phyloP scores from a whole-genome alignment of 2,113 vertebrate genomes.

The Silurus meridionalis region DNA sequence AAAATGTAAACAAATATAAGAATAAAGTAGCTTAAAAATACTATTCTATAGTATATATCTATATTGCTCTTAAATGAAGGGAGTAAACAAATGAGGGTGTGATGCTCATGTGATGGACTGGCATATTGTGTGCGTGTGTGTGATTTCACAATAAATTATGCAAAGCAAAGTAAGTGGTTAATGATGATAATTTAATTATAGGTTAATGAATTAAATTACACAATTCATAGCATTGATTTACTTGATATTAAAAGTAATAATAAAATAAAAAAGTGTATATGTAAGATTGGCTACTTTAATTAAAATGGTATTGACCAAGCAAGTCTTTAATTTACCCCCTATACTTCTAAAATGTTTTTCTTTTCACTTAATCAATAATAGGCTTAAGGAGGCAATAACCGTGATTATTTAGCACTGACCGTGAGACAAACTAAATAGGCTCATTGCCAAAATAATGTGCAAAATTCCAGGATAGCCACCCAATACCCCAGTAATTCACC shows the following conservation, averaged over 20 bases:
- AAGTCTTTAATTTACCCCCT: neutral
- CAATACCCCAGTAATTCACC: conserved; percentile 48
- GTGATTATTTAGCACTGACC: neutral
- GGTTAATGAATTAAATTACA: neutral
- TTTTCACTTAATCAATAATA: neutral
- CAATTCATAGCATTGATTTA: neutral
- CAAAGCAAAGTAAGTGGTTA: neutral
- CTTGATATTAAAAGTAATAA: neutral
- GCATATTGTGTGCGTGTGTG: neutral
- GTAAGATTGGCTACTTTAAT: neutral
- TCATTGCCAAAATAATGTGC: conserved; percentile 28
- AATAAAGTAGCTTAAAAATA: neutral
- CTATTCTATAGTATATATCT: no score
- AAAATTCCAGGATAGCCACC: conserved; percentile 36
- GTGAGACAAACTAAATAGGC: conserved; percentile 18
- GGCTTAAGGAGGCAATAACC: neutral
- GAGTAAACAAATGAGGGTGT: neutral
- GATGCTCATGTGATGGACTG: neutral
- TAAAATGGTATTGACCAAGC: neutral
- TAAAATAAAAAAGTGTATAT: neutral
- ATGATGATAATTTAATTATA: neutral
- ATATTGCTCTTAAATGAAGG: neutral
- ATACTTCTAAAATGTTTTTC: neutral
- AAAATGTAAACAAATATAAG: no score
- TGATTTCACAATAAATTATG: neutral